Percentiles rank a stretch among this genome's conserved stretches.
Conservation (phyloP, 2,113 vertebrate genomes). For the Mesembrinibis cayennensis region DNA sequence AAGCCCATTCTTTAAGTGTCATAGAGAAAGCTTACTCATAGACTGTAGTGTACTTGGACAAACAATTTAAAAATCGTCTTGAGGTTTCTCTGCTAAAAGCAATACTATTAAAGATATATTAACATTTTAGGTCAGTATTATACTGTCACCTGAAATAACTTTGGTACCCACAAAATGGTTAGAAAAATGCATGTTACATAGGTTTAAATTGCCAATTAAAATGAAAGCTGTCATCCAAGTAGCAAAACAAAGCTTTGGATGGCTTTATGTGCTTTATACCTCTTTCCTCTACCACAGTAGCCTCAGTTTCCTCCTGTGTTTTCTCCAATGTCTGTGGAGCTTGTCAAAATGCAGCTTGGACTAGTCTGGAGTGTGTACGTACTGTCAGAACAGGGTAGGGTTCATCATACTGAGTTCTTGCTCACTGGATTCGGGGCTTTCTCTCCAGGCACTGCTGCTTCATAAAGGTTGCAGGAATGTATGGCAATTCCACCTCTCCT, state of each 20-base stretch:
- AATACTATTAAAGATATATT: background rate
- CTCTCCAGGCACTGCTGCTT: background rate
- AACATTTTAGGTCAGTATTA: background rate
- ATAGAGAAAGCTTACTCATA: background rate
- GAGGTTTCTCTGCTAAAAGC: background rate
- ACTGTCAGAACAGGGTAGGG: background rate
- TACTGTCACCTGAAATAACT: background rate
- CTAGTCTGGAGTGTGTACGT: background rate
- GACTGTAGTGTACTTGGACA: background rate
- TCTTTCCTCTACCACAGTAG: background rate
- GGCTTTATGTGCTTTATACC: background rate
- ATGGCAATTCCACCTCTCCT: background rate
- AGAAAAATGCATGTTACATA: background rate
- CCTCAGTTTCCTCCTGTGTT: background rate
- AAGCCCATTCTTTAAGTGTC: background rate
- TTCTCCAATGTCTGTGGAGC: background rate
- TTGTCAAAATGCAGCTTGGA: background rate
- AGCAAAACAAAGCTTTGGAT: background rate
- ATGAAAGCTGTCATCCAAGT: background rate
- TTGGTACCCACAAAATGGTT: background rate
- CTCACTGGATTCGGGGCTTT: background rate
- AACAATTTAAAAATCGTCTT: background rate
- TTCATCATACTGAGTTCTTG: background rate
- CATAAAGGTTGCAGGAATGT: background rate
- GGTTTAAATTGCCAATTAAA: conserved; percentile 18